A percentile compares a stretch with the other conserved stretches of the same genome.
Conservation (phyloP, 92 coral and sea anemone species). For the Umimayanthus kanabou region DNA sequence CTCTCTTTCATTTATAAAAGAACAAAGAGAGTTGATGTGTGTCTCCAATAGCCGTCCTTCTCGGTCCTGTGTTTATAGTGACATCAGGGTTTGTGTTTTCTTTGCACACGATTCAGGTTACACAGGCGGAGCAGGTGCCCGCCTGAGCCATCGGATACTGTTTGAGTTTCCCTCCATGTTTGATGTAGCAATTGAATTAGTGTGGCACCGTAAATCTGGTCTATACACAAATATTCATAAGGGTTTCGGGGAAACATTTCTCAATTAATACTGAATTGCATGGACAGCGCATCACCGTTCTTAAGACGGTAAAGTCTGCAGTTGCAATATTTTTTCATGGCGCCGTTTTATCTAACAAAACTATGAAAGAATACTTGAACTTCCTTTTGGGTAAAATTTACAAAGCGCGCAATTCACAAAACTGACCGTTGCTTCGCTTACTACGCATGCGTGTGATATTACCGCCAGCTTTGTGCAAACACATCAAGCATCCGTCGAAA, state of each 20-base stretch:
- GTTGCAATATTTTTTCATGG: neutral
- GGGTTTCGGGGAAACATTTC: neutral
- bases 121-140: conserved; percentile 45
- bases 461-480: neutral
- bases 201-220: conserved; percentile 16
- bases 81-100: conserved; percentile 41
- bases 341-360: neutral
- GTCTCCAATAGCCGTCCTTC: neutral
- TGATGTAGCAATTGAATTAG: conserved; percentile 46
- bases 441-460: neutral
- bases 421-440: neutral
- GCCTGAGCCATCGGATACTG: conserved; percentile 13
- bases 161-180: conserved; percentile 25
- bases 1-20: conserved; percentile 16
- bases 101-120: conserved; percentile 20
- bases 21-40: conserved; percentile 10
- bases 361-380: neutral
- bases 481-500: neutral
- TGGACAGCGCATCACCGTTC: neutral
- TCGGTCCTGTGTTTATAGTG: conserved; percentile 11
- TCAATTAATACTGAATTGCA: neutral
- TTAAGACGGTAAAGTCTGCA: neutral
- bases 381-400: neutral
- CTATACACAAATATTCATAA: conserved; percentile 21
- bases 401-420: neutral